These are phyloP conservation scores for Promerops cafer DNA, from an alignment of 2,113 vertebrate genomes.

Conservation along the genomic window DNA sequence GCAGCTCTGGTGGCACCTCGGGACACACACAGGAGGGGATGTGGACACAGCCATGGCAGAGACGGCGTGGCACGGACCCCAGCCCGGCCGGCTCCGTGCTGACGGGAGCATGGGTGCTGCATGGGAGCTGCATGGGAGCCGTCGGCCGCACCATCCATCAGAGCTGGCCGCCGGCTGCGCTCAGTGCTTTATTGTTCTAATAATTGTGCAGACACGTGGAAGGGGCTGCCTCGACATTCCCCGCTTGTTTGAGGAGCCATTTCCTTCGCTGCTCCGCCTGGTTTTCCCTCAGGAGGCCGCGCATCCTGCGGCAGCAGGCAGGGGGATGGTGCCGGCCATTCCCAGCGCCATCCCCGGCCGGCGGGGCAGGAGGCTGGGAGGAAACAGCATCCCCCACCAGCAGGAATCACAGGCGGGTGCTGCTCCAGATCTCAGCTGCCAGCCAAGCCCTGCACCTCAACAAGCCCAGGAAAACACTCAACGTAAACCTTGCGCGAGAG, in stretches of 20 bases:
- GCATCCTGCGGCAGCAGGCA: neutral
- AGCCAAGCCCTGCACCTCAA: neutral
- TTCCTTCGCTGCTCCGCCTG: neutral
- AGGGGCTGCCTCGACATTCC: neutral
- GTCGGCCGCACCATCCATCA: neutral
- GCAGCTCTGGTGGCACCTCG: accelerated
- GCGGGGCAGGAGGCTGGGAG: neutral
- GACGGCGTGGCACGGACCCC: too few relatives aligned
- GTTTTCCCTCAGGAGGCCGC: neutral
- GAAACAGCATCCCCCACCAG: neutral
- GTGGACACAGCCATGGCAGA: accelerated
- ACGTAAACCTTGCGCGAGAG: neutral
- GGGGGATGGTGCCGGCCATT: accelerated
- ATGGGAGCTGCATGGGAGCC: too few relatives aligned
- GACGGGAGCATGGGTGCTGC: neutral
- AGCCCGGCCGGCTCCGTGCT: accelerated
- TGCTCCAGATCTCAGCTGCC: neutral
- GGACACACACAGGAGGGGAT: accelerated
- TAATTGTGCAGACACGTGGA: constrained; percentile 11
- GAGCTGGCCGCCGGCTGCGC: neutral
- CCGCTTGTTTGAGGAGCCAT: neutral
- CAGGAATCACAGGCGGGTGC: neutral
- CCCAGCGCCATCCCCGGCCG: accelerated
- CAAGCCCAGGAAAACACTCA: neutral
- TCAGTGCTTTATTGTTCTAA: neutral